A percentile compares a stretch with the other conserved stretches of the same genome.
phyloP scores from a whole-genome alignment of 2,797 vertebrate genomes.

The Coilia nasus region DNA sequence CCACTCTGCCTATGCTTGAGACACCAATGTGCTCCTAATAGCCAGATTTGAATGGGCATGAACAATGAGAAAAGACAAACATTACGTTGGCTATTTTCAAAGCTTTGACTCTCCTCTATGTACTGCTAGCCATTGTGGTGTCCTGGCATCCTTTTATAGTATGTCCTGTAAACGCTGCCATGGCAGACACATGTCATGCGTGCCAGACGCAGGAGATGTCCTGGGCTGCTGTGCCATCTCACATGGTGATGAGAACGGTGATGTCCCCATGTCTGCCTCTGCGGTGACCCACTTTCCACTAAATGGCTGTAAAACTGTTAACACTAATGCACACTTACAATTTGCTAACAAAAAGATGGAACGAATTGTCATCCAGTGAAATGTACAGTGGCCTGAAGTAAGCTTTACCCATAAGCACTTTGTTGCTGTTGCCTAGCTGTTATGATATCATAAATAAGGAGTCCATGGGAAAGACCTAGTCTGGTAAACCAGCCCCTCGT shows the following conservation, averaged over 20 bases:
- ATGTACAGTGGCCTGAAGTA: too few species aligned
- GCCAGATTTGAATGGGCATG: neutral
- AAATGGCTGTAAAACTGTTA: slow-evolving; percentile 44
- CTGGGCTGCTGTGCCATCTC: neutral
- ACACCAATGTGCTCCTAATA: neutral
- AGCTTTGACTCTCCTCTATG: neutral
- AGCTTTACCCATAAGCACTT: too few species aligned
- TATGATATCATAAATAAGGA: neutral
- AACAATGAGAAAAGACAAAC: neutral
- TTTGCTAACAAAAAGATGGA: too few species aligned
- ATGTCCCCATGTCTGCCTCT: slow-evolving; percentile 21
- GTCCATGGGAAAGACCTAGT: too few species aligned
- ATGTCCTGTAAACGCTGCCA: too few species aligned
- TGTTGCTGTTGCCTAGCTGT: neutral
- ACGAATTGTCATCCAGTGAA: too few species aligned
- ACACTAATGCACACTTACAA: too few species aligned
- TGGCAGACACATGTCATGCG: too few species aligned
- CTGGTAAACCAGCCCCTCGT: too few species aligned
- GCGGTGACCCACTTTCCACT: slow-evolving; percentile 41
- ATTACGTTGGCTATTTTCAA: neutral
- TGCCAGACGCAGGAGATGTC: neutral
- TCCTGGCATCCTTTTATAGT: neutral
- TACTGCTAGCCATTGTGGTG: neutral
- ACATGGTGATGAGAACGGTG: neutral
- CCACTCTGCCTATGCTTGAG: neutral